Conservation (phyloP, 2,113 vertebrate species). For the Cyphomyrus plagiostoma region DNA sequence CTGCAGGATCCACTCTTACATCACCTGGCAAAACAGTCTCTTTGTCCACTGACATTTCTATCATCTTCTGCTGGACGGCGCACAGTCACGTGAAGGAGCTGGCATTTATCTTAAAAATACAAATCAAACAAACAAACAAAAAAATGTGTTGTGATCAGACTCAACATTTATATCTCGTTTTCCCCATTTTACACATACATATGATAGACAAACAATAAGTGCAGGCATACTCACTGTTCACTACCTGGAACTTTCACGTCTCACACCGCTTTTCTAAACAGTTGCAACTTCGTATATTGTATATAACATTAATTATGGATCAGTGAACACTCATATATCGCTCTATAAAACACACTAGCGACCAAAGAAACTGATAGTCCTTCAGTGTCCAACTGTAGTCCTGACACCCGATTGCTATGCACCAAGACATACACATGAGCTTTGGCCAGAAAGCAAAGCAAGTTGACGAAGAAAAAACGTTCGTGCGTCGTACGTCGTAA, state of each 20-base stretch:
- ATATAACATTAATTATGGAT: neutral
- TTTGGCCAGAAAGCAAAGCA: conserved; percentile 3
- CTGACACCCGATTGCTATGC: neutral
- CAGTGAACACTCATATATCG: neutral
- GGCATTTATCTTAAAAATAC: conserved; percentile 44
- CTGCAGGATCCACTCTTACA: conserved; percentile 36
- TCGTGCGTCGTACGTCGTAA: neutral
- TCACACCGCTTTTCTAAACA: neutral
- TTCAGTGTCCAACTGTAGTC: neutral
- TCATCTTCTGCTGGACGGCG: conserved; percentile 33
- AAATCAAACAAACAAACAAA: neutral
- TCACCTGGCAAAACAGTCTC: conserved; percentile 52
- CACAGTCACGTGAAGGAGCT: conserved; percentile 27
- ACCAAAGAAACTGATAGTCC: neutral
- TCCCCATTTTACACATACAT: neutral
- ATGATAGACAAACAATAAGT: neutral
- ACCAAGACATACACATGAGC: neutral
- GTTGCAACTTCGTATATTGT: neutral
- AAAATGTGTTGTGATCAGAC: neutral
- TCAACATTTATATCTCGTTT: neutral
- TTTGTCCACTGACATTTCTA: conserved; percentile 63
- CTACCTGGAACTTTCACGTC: neutral
- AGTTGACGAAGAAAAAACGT: conserved; percentile 14
- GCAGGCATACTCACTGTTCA: neutral
- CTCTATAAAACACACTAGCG: neutral